Conservation (phyloP, 2,888 invertebrate species). For the Iphiclides podalirius region DNA sequence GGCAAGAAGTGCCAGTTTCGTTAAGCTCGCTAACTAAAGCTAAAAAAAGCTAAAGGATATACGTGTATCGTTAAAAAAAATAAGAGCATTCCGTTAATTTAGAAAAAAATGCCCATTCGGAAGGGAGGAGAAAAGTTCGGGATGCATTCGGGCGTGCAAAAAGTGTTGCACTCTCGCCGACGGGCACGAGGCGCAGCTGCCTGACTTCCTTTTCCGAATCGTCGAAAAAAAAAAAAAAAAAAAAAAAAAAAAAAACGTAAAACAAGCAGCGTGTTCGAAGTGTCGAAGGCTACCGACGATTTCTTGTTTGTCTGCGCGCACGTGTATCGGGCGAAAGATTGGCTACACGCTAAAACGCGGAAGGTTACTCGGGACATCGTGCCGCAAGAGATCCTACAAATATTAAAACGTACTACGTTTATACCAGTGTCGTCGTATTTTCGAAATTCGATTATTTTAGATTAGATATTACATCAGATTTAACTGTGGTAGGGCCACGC, state of each 20-base stretch:
- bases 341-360: too few relatives aligned
- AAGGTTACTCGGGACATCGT: too few relatives aligned
- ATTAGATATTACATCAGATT: too few relatives aligned
- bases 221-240: constrained; percentile 44
- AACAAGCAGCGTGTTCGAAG: constrained; percentile 45
- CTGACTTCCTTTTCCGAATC: constrained; percentile 73
- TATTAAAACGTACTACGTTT: too few relatives aligned
- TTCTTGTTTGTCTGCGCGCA: constrained; percentile 35
- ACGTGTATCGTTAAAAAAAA: background rate
- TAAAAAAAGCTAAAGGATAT: background rate
- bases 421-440: too few relatives aligned
- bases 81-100: constrained; percentile 37
- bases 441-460: too few relatives aligned
- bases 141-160: constrained; percentile 64
- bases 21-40: background rate
- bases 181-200: constrained; percentile 74
- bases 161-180: constrained; percentile 54
- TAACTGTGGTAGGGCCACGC: too few relatives aligned
- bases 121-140: constrained; percentile 43
- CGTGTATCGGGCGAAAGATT: background rate
- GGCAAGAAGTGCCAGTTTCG: too few relatives aligned
- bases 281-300: constrained; percentile 63
- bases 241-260: too few relatives aligned
- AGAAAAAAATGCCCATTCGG: constrained; percentile 19
- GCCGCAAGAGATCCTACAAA: too few relatives aligned